Base-by-base conservation (phyloP, 1,140 invertebrate genomes). In the Centruroides vittatus region DNA sequence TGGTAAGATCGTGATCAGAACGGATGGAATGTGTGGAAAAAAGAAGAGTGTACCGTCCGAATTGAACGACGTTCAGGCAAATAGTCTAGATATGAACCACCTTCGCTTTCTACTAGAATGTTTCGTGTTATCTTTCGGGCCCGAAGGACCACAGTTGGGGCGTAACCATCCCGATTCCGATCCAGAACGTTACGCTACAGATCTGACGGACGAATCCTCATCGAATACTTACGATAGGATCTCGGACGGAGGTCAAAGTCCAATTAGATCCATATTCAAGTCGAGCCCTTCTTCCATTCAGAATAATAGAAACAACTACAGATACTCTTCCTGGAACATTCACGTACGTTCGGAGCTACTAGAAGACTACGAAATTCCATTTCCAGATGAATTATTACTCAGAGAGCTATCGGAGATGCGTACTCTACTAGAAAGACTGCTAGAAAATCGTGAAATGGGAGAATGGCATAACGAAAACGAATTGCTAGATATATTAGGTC, bases 121-220 rank as follows among this genome's bases (percentile, higher is more conserved):
- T 48, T 60, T 63, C 23, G 58, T 63, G 12, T 41, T 63, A 12
- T 60, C 58, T 47, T 55, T 54, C 54, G 62, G 62, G 35, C 58
- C 55, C 34, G 55, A 11, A 7, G 35, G 46, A 46, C 55, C 55
- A 12, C 58, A 63, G 23, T 47, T 63, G 9, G 62, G 62, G 3
- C 47, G 62, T 23, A 59, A 63, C 50, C 62, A 63, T 60, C 62
- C 62, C 13, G 49, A 60, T n/a, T 63, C 62, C 23, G 55, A 60
- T 58, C 62, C 62, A 23, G 62, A 63, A 36, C 46, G 53, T 34
- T 60, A 50, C n/a, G 55, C 48, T 11, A 7, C 5, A 3, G 47
- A 58, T 11, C 35, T 51, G 5, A 10, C 4, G 12, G 8, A 12
- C 1, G 49, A 52, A 35, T 47, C 47, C 34, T 57, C 8, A 11